Percentiles rank a stretch among this genome's conserved stretches.
phyloP scores from a whole-genome alignment of 2,113 vertebrate genomes.

The Syrrhaptes paradoxus region DNA sequence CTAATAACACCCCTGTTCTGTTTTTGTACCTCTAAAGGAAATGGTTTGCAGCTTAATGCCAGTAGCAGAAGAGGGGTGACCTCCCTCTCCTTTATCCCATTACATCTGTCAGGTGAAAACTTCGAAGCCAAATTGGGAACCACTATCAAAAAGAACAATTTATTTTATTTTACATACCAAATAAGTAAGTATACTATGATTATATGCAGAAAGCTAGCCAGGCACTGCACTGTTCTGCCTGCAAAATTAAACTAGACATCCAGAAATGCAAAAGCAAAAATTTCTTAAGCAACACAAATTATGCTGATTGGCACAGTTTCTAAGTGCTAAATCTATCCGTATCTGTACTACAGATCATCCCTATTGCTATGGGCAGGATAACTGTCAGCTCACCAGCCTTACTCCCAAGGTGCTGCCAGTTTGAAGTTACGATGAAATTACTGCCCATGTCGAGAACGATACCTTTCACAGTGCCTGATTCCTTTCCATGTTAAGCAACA shows the following conservation, averaged over 20 bases:
- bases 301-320: neutral
- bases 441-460: neutral
- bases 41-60: neutral
- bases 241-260: neutral
- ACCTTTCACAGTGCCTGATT: neutral
- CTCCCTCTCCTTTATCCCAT: neutral
- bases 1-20: neutral
- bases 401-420: neutral
- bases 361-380: accelerated
- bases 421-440: neutral
- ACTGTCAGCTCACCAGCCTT: neutral
- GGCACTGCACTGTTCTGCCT: neutral
- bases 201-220: neutral
- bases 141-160: neutral
- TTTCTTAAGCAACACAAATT: neutral
- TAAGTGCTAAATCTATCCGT: neutral
- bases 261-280: neutral
- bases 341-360: neutral
- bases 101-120: neutral
- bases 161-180: neutral
- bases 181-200: neutral
- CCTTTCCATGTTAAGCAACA: neutral
- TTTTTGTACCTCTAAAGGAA: neutral
- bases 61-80: neutral
- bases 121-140: neutral